Evolutionary conservation across 2,113 vertebrate species (phyloP).

Genomic region (Macroglossus sobrinus): DNA sequence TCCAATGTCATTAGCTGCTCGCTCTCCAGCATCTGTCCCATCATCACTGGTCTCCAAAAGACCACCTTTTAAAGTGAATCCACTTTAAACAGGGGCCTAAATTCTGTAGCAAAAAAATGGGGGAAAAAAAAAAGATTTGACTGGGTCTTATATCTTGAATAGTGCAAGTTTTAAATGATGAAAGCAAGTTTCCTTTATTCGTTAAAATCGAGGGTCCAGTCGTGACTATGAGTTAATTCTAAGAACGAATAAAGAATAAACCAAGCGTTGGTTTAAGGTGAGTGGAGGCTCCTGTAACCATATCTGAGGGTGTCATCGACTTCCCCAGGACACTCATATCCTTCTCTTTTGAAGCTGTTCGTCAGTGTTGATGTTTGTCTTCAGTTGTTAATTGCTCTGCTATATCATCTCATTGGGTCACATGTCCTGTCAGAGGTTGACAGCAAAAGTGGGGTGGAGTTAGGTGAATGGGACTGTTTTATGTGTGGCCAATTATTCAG

Average conservation of each 20-base stretch:
- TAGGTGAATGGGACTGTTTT: not conserved
- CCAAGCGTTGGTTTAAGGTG: not conserved
- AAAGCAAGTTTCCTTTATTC: not conserved
- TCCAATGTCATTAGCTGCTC: not conserved
- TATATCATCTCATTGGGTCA: rapidly evolving
- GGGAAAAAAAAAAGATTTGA: not conserved
- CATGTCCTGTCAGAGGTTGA: rapidly evolving
- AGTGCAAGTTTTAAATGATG: not conserved
- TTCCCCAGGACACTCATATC: not conserved
- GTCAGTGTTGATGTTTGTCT: rapidly evolving
- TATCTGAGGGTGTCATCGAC: not conserved
- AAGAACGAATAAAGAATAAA: not conserved
- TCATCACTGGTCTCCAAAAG: rapidly evolving
- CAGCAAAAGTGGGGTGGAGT: not conserved
- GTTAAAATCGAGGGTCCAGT: not conserved
- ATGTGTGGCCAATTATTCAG: rapidly evolving
- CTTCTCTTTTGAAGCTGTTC: not conserved
- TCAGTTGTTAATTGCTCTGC: too few species aligned
- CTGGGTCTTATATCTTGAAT: not conserved
- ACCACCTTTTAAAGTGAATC: not conserved
- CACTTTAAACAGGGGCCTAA: not conserved
- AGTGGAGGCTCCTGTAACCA: not conserved
- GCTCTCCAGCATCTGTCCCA: too few species aligned
- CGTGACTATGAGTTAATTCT: not conserved
- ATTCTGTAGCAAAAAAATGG: not conserved